These are phyloP conservation scores for Todiramphus chloris DNA, from an alignment of 2,113 vertebrate species.

Conservation along the genomic window DNA sequence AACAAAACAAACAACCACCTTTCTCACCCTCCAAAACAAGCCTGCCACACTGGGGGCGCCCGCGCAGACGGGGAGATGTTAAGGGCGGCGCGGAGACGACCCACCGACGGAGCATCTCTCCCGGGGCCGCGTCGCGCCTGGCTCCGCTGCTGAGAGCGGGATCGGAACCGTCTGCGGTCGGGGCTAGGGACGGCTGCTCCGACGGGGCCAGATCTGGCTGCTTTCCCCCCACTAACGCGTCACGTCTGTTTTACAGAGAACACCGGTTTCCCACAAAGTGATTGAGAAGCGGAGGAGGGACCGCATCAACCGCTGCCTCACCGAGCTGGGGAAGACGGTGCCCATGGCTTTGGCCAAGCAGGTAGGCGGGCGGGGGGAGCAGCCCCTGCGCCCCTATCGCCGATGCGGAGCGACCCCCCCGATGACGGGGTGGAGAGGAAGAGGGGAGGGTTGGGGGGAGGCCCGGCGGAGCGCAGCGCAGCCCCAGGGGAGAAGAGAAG, in stretches of 20 bases:
- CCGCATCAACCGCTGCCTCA: constrained; percentile 94
- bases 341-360: constrained; percentile 97
- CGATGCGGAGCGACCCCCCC: not conserved
- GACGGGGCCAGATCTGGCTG: not conserved
- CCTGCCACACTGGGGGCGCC: not conserved
- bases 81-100: not conserved
- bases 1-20: no score
- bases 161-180: not conserved
- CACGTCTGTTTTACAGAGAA: constrained; percentile 79
- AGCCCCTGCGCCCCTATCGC: not conserved
- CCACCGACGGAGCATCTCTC: not conserved
- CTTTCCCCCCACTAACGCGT: not conserved
- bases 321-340: constrained; percentile 93
- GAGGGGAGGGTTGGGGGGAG: not conserved
- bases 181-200: not conserved
- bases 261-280: constrained; percentile 96
- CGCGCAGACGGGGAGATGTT: not conserved
- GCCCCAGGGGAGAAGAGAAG: not conserved
- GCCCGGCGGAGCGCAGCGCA: not conserved
- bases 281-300: constrained; percentile 95
- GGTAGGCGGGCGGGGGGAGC: constrained; percentile 71
- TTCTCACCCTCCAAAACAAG: not conserved
- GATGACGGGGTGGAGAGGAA: no score
- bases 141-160: not conserved
- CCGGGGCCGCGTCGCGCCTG: not conserved